Evolutionary conservation across 1,140 invertebrate genomes (phyloP).

Genomic region (Dufourea novaeangliae): DNA sequence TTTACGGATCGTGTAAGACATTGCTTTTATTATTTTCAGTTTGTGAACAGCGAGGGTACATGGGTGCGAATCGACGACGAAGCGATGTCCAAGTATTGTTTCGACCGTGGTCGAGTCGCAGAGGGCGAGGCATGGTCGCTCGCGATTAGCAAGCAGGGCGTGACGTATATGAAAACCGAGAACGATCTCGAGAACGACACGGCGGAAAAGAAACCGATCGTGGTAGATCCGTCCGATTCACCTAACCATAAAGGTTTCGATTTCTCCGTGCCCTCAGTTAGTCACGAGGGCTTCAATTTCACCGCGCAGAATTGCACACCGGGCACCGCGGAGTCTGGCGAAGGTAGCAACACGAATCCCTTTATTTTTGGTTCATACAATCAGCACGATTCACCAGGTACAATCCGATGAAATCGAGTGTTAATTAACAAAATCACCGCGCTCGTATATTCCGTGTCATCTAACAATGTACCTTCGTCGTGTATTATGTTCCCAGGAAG

Average conservation of each 20-base stretch:
- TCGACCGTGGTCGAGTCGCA: constrained; percentile 80
- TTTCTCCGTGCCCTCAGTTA: constrained; percentile 80
- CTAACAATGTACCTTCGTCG: not conserved
- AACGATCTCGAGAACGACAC: constrained; percentile 77
- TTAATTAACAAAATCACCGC: too few species aligned
- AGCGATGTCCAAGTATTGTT: constrained; percentile 86
- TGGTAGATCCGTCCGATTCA: constrained; percentile 61
- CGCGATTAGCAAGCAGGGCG: constrained; percentile 85
- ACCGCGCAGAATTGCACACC: constrained; percentile 71
- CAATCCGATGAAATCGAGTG: constrained; percentile 10
- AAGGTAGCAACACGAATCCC: constrained; percentile 80
- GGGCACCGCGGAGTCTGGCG: constrained; percentile 59
- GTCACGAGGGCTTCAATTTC: constrained; percentile 76
- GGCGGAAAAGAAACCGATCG: constrained; percentile 67
- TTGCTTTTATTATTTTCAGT: constrained; percentile 64
- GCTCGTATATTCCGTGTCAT: not conserved
- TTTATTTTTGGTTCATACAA: constrained; percentile 83
- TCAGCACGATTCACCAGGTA: constrained; percentile 72
- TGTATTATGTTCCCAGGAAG: constrained; percentile 60
- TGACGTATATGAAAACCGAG: constrained; percentile 87
- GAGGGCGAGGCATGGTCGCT: constrained; percentile 89
- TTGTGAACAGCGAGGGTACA: constrained; percentile 84
- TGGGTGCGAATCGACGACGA: constrained; percentile 87
- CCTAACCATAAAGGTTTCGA: constrained; percentile 84
- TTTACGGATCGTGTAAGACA: not conserved